phyloP scores from a whole-genome alignment of 1,140 invertebrate genomes.

The Dufourea novaeangliae region DNA sequence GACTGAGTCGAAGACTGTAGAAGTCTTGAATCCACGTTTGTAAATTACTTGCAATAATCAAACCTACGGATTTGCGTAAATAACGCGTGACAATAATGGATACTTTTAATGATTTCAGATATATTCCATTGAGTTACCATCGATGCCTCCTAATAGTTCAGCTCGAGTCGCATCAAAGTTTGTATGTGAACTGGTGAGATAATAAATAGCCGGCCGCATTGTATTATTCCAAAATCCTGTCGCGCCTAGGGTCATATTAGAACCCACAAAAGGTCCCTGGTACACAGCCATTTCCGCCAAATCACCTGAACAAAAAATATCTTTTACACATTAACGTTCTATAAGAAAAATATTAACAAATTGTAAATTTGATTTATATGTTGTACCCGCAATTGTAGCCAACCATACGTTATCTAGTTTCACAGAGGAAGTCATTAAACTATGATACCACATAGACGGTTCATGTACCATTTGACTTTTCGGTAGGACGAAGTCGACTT shows the following conservation, averaged over 20 bases:
- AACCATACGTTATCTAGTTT: slow-evolving; percentile 83
- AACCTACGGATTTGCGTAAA: slow-evolving; percentile 76
- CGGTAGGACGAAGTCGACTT: slow-evolving; percentile 66
- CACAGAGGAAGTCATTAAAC: slow-evolving; percentile 50
- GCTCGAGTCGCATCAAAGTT: slow-evolving; percentile 85
- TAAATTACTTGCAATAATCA: slow-evolving; percentile 84
- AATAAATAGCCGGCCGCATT: slow-evolving; percentile 82
- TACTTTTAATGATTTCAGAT: slow-evolving; percentile 1
- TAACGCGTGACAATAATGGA: slow-evolving; percentile 5
- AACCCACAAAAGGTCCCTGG: slow-evolving; percentile 82
- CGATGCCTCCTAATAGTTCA: slow-evolving; percentile 85
- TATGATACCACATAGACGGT: slow-evolving; percentile 66
- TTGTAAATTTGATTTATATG: slow-evolving; percentile 32
- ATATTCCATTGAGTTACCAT: slow-evolving; percentile 80
- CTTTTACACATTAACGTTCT: neutral
- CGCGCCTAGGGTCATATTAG: slow-evolving; percentile 81
- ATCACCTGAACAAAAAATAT: slow-evolving; percentile 80
- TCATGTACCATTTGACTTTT: slow-evolving; percentile 55
- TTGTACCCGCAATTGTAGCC: slow-evolving; percentile 83
- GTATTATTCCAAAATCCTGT: slow-evolving; percentile 86
- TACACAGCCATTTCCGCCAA: slow-evolving; percentile 85
- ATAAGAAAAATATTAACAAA: neutral
- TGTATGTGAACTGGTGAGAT: slow-evolving; percentile 79
- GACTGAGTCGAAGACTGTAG: slow-evolving; percentile 83
- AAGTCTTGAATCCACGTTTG: slow-evolving; percentile 80